Base-by-base conservation (phyloP, 2,113 vertebrate species). In the Lepus americanus region DNA sequence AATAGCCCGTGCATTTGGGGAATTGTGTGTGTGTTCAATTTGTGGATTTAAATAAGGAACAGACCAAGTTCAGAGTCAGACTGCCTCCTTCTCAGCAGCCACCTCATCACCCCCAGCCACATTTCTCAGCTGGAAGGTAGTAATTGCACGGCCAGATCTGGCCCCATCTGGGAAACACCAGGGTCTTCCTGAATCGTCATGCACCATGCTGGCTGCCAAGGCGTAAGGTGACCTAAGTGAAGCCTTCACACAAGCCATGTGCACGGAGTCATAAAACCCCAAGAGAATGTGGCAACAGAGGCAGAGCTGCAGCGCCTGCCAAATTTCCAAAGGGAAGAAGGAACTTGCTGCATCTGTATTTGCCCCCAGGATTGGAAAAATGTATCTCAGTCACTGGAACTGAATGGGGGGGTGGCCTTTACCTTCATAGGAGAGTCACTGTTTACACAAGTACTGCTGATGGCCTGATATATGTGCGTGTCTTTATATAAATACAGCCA, bases 301-400 rank as follows among this genome's bases (percentile, higher is more conserved):
- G 85, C 90, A 92, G 59, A 82, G 51, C 51, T 39, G 81, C 66
- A 39, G 22, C 44, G 78, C 61, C 55, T 94, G 94, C 95, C 95
- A 96, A 94, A 96, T 95, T 97, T 96, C 95, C 96, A 96, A 90
- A 94, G 92, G 72, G 92, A 96, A 96, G 97, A 97, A 95, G 95
- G 88, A 95, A 93, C 90, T 96, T 83, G 85, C 55, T 76, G 70
- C 33, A 0, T 95, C 95, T 94, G 69, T 88, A 85, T 96, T 95
- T 97, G 97, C 95, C 92, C 82, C 88, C 64, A 82, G 95, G 92
- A 84, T 77, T 96, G 95, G 95, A 97, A 97, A 97, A 97, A 96
- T 87, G 64, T 95, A 83, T 96, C 88, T 97, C 90, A 97, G 92
- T 89, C 87, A 89, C 63, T 96, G 92, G 77, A 90, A 93, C 87